These are phyloP conservation scores for Apotomis capreana DNA, from an alignment of 2,888 invertebrate genomes.

Conservation along the genomic window DNA sequence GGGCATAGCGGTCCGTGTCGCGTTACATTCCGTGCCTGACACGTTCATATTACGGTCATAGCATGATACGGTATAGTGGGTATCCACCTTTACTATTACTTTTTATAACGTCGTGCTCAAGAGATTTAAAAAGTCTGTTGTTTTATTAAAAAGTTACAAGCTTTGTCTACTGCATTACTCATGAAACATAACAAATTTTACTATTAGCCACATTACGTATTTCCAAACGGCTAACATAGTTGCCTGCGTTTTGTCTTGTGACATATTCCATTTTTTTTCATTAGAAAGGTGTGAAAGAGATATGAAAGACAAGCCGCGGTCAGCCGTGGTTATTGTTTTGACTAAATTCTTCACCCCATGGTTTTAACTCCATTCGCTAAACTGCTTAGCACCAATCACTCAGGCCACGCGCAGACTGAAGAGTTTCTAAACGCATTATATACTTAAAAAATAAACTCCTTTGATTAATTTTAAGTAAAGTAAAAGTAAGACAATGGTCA, in stretches of 20 bases:
- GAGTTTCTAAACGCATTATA: conserved; percentile 59
- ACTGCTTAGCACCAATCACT: conserved; percentile 70
- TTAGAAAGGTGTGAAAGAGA: neutral
- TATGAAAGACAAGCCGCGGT: neutral
- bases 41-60: too few relatives aligned
- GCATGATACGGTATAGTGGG: too few relatives aligned
- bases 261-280: neutral
- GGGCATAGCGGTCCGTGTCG: too few relatives aligned
- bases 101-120: too few relatives aligned
- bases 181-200: neutral
- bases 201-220: conserved; percentile 20
- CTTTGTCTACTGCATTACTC: too few relatives aligned
- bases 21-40: too few relatives aligned
- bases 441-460: neutral
- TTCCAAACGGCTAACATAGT: neutral
- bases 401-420: conserved; percentile 67
- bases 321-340: conserved; percentile 13
- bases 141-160: too few relatives aligned
- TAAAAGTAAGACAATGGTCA: too few relatives aligned
- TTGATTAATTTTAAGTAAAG: too few relatives aligned
- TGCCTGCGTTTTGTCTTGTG: neutral
- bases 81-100: too few relatives aligned
- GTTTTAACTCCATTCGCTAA: conserved; percentile 60
- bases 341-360: conserved; percentile 38
- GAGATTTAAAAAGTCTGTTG: too few relatives aligned